Conservation (phyloP, 2,797 vertebrate species). For the Nannoperca obscura region DNA sequence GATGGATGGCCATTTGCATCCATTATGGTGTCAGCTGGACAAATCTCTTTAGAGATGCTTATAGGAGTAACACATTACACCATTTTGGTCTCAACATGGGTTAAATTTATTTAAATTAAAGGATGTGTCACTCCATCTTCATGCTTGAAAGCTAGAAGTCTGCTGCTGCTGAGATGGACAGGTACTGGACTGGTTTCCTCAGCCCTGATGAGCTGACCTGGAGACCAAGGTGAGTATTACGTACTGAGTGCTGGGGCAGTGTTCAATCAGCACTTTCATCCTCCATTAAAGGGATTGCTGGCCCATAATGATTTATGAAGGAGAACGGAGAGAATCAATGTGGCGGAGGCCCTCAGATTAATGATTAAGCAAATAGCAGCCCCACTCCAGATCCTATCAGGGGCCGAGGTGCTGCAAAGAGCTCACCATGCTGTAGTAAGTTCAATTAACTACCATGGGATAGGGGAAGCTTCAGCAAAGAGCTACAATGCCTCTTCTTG, state of each 20-base stretch:
- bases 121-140: background rate
- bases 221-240: conserved; percentile 55
- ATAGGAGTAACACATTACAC: conserved; percentile 17
- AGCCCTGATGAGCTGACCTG: conserved; percentile 33
- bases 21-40: conserved; percentile 46
- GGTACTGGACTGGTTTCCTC: conserved; percentile 20
- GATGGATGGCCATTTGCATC: conserved; percentile 52
- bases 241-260: conserved; percentile 40
- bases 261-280: conserved; percentile 72
- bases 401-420: conserved; percentile 49
- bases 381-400: conserved; percentile 55
- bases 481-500: background rate
- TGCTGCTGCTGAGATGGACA: conserved; percentile 20
- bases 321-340: conserved; percentile 75
- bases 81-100: background rate
- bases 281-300: conserved; percentile 71
- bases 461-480: conserved; percentile 29
- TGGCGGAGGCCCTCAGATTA: conserved; percentile 71
- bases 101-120: conserved; percentile 12
- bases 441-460: conserved; percentile 50
- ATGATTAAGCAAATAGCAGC: conserved; percentile 78
- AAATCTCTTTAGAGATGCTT: conserved; percentile 42
- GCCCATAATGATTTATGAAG: conserved; percentile 76
- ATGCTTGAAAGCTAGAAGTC: background rate
- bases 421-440: conserved; percentile 46